A percentile compares a stretch with the other conserved stretches of the same genome.
These are phyloP conservation scores for Plestiodon gilberti DNA, from an alignment of 2,113 vertebrate genomes.

Conservation along the genomic window DNA sequence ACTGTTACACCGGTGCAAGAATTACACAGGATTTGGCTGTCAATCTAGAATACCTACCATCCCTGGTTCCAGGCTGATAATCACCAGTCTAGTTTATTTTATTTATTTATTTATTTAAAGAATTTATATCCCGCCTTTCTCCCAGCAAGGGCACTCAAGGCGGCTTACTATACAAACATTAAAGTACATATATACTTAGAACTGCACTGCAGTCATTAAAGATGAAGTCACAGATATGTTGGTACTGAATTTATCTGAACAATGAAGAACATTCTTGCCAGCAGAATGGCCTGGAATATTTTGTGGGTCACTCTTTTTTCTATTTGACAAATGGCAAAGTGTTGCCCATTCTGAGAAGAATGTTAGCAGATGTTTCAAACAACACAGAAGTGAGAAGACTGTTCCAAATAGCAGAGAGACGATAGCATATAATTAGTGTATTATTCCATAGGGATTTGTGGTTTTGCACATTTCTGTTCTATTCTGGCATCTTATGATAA, in stretches of 20 bases:
- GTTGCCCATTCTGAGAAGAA: not conserved
- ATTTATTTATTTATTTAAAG: too few species aligned
- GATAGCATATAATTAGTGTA: slow-evolving; percentile 16
- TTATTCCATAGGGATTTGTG: slow-evolving; percentile 3
- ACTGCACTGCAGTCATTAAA: not conserved
- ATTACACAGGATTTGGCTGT: too few species aligned
- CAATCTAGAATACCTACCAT: not conserved
- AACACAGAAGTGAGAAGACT: not conserved
- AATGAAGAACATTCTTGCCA: not conserved
- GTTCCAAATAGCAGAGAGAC: not conserved
- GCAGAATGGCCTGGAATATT: not conserved
- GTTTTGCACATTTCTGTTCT: slow-evolving; percentile 10
- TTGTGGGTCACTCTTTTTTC: not conserved
- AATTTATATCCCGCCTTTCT: too few species aligned
- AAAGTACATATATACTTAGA: too few species aligned
- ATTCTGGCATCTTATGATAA: slow-evolving; percentile 5
- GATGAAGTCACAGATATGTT: not conserved
- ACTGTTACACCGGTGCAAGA: too few species aligned
- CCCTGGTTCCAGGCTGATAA: not conserved
- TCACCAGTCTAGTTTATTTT: not conserved
- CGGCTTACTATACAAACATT: too few species aligned
- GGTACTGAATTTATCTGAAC: not conserved
- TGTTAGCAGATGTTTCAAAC: slow-evolving; percentile 1
- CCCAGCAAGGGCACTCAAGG: too few species aligned
- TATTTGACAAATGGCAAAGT: not conserved